phyloP scores from a whole-genome alignment of 1,140 invertebrate genomes.

The Lasaia peninsularis region DNA sequence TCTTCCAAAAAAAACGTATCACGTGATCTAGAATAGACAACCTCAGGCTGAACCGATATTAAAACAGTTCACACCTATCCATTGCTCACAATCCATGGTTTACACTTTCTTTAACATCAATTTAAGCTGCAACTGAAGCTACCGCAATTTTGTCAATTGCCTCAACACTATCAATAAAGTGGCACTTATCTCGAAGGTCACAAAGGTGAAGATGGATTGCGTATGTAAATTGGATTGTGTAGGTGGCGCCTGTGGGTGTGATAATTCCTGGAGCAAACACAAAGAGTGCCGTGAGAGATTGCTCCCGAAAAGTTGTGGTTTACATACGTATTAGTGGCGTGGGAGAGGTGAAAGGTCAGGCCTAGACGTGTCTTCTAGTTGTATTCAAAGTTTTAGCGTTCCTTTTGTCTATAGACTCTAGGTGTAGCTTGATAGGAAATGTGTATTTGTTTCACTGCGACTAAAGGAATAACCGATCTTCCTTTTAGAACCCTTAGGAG shows the following conservation, averaged over 20 bases:
- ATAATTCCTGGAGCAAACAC: slow-evolving; percentile 65
- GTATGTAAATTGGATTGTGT: slow-evolving; percentile 47
- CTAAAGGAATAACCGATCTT: too few species aligned
- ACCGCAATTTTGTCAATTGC: slow-evolving; percentile 50
- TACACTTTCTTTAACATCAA: slow-evolving; percentile 47
- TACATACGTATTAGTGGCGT: slow-evolving; percentile 60
- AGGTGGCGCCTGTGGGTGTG: slow-evolving; percentile 66
- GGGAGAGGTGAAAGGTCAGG: slow-evolving; percentile 69
- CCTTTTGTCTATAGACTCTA: not conserved
- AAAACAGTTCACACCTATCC: slow-evolving; percentile 25
- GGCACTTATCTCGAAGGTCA: slow-evolving; percentile 24
- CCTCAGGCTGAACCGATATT: not conserved
- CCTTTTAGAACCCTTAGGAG: too few species aligned
- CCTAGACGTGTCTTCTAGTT: slow-evolving; percentile 2
- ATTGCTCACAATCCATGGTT: slow-evolving; percentile 38
- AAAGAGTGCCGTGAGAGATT: slow-evolving; percentile 63
- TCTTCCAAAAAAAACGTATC: not conserved
- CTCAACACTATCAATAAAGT: slow-evolving; percentile 29
- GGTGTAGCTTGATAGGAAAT: not conserved
- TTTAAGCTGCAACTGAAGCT: slow-evolving; percentile 44
- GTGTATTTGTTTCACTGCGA: slow-evolving; percentile 1
- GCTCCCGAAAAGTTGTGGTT: slow-evolving; percentile 63
- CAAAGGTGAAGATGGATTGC: slow-evolving; percentile 22
- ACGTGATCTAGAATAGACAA: slow-evolving; percentile 1
- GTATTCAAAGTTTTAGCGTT: not conserved